A percentile compares a stretch with the other conserved stretches of the same genome.
These are phyloP conservation scores for Himantopus leucocephalus DNA, from an alignment of 2,113 vertebrate genomes.

Conservation along the genomic window DNA sequence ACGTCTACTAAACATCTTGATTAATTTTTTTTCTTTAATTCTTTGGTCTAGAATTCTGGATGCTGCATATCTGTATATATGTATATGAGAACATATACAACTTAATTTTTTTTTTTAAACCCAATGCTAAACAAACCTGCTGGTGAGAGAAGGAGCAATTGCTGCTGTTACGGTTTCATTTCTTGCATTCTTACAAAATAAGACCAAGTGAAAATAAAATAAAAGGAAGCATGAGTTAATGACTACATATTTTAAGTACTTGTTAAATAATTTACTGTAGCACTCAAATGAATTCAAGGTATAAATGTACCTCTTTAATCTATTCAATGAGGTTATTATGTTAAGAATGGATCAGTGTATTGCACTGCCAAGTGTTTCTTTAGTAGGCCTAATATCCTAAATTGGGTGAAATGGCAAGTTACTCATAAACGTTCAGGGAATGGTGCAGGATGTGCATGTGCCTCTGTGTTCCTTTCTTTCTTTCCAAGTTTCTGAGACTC, in stretches of 20 bases:
- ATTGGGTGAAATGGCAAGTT: constrained; percentile 52
- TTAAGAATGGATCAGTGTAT: constrained; percentile 48
- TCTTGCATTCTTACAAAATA: neutral
- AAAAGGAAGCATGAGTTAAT: constrained; percentile 7
- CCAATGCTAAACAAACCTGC: neutral
- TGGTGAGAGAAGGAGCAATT: neutral
- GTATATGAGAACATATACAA: neutral
- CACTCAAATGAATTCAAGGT: constrained; percentile 22
- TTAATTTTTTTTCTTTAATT: neutral
- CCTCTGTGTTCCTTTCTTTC: neutral
- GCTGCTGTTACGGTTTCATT: neutral
- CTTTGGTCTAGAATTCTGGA: neutral
- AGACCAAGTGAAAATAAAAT: constrained; percentile 12
- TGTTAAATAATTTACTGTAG: constrained; percentile 39
- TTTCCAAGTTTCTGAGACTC: neutral
- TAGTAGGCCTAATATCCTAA: constrained; percentile 36
- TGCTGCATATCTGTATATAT: neutral
- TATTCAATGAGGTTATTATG: constrained; percentile 39
- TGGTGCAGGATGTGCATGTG: neutral
- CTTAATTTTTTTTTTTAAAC: neutral
- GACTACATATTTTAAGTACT: neutral
- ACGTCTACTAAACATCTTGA: neutral
- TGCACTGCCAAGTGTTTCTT: constrained; percentile 34
- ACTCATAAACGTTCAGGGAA: neutral
- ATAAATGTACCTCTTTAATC: constrained; percentile 36